Percentiles rank a stretch among this genome's conserved stretches.
Evolutionary conservation across 2,113 vertebrate genomes (phyloP).

Genomic region (Ochotona curzoniae): DNA sequence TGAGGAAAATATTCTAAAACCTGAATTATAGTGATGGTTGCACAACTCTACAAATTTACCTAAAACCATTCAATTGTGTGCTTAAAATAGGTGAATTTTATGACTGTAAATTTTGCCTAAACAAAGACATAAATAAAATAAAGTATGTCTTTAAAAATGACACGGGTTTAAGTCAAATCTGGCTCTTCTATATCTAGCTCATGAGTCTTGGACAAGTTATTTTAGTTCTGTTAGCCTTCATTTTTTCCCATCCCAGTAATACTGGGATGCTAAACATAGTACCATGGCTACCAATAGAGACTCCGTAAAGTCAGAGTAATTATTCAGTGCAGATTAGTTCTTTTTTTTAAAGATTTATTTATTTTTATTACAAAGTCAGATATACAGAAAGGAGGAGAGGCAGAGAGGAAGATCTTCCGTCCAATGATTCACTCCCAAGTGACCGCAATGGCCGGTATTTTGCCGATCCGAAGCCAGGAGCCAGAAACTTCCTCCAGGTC

Average conservation of each 20-base stretch:
- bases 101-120: conserved; percentile 27
- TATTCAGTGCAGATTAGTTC: no score
- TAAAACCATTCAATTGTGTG: not conserved
- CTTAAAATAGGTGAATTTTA: not conserved
- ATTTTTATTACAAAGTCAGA: no score
- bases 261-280: not conserved
- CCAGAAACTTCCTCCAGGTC: no score
- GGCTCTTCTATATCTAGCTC: not conserved
- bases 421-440: no score
- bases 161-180: conserved; percentile 27
- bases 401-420: no score
- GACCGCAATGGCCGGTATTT: no score
- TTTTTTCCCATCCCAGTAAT: conserved; percentile 20
- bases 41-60: not conserved
- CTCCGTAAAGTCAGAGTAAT: not conserved
- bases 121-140: conserved; percentile 22
- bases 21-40: not conserved
- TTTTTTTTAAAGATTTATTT: no score
- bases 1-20: conserved; percentile 21
- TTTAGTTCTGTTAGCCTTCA: not conserved
- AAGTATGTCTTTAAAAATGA: not conserved
- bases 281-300: not conserved
- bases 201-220: conserved; percentile 33
- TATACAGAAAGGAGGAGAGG: no score
- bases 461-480: no score